phyloP scores from a whole-genome alignment of 2,888 invertebrate genomes.

The Branchinecta sandiegonensis region DNA sequence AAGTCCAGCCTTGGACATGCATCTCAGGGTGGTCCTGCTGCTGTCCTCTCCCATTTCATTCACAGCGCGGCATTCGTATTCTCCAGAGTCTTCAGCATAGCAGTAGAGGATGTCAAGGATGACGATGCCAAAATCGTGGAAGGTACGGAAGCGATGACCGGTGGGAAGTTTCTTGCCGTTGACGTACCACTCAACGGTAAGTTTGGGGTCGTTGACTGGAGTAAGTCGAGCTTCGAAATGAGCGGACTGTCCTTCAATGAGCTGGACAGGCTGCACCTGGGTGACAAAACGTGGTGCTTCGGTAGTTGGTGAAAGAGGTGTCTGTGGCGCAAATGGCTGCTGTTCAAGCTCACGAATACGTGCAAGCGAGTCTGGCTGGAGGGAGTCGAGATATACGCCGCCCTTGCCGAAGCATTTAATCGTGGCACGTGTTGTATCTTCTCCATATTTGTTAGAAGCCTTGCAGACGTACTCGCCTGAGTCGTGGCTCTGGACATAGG shows the following conservation, averaged over 20 bases:
- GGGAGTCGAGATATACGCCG: slow-evolving; percentile 71
- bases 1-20: slow-evolving; percentile 72
- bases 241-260: slow-evolving; percentile 88
- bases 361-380: slow-evolving; percentile 79
- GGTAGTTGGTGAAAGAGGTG: slow-evolving; percentile 34
- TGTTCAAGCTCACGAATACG: slow-evolving; percentile 74
- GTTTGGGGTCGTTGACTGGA: slow-evolving; percentile 85
- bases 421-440: slow-evolving; percentile 71
- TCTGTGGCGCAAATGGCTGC: slow-evolving; percentile 40
- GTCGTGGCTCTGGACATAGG: slow-evolving; percentile 84
- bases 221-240: slow-evolving; percentile 58
- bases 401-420: slow-evolving; percentile 64
- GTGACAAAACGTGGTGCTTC: slow-evolving; percentile 80
- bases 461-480: slow-evolving; percentile 84
- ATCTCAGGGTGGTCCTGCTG: slow-evolving; percentile 68
- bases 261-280: slow-evolving; percentile 63
- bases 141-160: slow-evolving; percentile 90
- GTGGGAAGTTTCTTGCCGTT: slow-evolving; percentile 80
- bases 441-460: slow-evolving; percentile 79
- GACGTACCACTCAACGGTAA: slow-evolving; percentile 88
- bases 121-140: slow-evolving; percentile 94
- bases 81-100: slow-evolving; percentile 88
- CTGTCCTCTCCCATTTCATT: slow-evolving; percentile 80
- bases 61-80: slow-evolving; percentile 80
- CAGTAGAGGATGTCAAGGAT: slow-evolving; percentile 88